Evolutionary conservation across 2,888 invertebrate species (phyloP), one percentile per base, ranked within the genome.

Genomic region (Chironomus tentans): DNA sequence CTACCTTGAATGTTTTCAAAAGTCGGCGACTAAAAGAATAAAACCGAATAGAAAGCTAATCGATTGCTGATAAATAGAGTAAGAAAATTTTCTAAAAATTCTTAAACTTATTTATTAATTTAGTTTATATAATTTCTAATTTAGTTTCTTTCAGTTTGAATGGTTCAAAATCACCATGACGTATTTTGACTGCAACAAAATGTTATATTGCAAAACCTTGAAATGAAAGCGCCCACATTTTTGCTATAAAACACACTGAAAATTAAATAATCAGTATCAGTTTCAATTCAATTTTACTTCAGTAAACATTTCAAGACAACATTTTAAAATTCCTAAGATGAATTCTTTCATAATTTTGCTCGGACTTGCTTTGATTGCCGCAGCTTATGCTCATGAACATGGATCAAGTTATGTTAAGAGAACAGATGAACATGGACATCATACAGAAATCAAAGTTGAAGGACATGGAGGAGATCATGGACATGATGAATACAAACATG

Each of bases 361-460:
- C 6, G 68, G 22, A n/a, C 68, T 74, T 22, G 68, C 68, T 68
- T 15, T 22, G 22, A 24, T n/a, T 6, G 61, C 28, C 4, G 56
- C 71, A 13, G 70, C 70, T 48, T 47, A 70, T 47, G 69, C 38
- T 18, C 69, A 47, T 18, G 69, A 47, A 47, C 70, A 70, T 68
- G 38, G 24, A n/a, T 38, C 38, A 24, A 74, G 74, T 13, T 74
- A 74, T 24, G 68, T 68, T 13, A 74, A 74, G 24, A 38, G 68
- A 22, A 21, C 38, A n/a, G 74, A 74, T 68, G 18, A 74, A n/a
- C 72, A 62, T 46, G 72, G 72, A 62, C 72, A 72, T 72, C 72
- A 72, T 28, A 13, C 72, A 61, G 61, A 50, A 22, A 50, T 72
- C 38, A 38, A 21, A 6, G 46, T 46, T 12, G 62, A 46, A n/a